These are phyloP conservation scores for Epizoanthus ramosus DNA, from an alignment of 92 coral and sea anemone species.

Conservation along the genomic window DNA sequence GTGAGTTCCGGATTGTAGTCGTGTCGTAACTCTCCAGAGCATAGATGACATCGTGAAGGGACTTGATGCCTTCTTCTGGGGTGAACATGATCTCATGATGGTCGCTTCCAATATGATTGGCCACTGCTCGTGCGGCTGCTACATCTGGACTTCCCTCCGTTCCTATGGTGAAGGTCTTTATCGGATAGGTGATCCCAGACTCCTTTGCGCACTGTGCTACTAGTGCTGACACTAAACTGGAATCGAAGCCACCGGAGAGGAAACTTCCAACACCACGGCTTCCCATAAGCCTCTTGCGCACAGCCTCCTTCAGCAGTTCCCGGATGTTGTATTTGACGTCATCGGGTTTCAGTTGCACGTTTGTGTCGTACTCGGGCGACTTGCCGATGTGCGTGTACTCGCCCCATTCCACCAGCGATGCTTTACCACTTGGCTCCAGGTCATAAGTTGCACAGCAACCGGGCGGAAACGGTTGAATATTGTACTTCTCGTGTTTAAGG, in stretches of 20 bases:
- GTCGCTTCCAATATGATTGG: slow-evolving; percentile 55
- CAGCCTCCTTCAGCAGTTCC: slow-evolving; percentile 51
- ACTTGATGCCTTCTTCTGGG: slow-evolving; percentile 60
- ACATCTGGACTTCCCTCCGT: slow-evolving; percentile 63
- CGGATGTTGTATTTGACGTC: slow-evolving; percentile 53
- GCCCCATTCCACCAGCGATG: slow-evolving; percentile 32
- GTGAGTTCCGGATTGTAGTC: slow-evolving; percentile 37
- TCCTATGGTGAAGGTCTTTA: slow-evolving; percentile 57
- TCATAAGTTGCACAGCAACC: slow-evolving; percentile 54
- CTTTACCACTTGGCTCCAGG: slow-evolving; percentile 38
- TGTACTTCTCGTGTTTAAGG: slow-evolving; percentile 15
- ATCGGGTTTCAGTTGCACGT: slow-evolving; percentile 24
- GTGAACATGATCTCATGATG: slow-evolving; percentile 65
- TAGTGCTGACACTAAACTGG: slow-evolving; percentile 55
- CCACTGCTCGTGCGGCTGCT: slow-evolving; percentile 68
- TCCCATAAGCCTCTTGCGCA: slow-evolving; percentile 51
- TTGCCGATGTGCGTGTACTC: slow-evolving; percentile 55
- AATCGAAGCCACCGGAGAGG: slow-evolving; percentile 63
- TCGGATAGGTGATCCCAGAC: slow-evolving; percentile 32
- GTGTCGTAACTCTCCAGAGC: slow-evolving; percentile 62
- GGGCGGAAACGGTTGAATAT: slow-evolving; percentile 45
- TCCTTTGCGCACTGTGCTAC: slow-evolving; percentile 48
- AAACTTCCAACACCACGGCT: slow-evolving; percentile 51
- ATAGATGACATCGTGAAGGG: slow-evolving; percentile 50
- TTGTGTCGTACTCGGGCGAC: slow-evolving; percentile 47